These are phyloP conservation scores for Catotricha subobsoleta DNA, from an alignment of 2,888 invertebrate genomes.

Conservation along the genomic window DNA sequence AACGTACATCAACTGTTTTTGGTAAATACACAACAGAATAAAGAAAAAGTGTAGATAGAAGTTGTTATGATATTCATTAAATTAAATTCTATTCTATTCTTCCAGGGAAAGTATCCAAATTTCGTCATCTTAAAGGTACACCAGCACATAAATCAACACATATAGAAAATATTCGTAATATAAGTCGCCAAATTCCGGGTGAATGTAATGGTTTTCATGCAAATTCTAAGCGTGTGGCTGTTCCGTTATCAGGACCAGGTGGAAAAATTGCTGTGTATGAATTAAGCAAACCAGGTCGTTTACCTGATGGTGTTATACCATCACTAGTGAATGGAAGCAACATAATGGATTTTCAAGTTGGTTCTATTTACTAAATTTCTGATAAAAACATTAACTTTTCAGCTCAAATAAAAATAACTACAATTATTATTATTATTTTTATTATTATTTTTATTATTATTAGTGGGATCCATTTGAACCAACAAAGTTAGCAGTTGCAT, in stretches of 20 bases:
- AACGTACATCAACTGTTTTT: conserved; percentile 71
- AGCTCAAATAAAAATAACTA: no score
- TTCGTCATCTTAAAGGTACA: conserved; percentile 80
- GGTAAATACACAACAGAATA: conserved; percentile 36
- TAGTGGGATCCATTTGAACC: conserved; percentile 90
- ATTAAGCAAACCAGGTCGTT: conserved; percentile 53
- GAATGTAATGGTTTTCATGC: conserved; percentile 90
- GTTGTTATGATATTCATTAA: conserved; percentile 4
- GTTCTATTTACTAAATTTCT: no score
- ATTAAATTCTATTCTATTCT: conserved; percentile 12
- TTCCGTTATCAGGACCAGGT: conserved; percentile 78
- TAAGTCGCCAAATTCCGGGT: conserved; percentile 80
- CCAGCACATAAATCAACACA: conserved; percentile 79
- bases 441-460: no score
- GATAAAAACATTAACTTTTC: no score
- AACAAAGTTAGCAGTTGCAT: conserved; percentile 62
- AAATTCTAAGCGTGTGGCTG: conserved; percentile 71
- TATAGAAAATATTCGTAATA: conserved; percentile 78
- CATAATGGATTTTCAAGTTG: conserved; percentile 79
- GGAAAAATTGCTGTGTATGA: conserved; percentile 79
- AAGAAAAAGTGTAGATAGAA: background rate
- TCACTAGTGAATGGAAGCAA: conserved; percentile 80
- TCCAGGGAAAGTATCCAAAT: conserved; percentile 76
- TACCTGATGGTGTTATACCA: conserved; percentile 64
- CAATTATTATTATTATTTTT: no score